Conservation (phyloP, 2,888 invertebrate genomes). For the Dexiosoma caninum region DNA sequence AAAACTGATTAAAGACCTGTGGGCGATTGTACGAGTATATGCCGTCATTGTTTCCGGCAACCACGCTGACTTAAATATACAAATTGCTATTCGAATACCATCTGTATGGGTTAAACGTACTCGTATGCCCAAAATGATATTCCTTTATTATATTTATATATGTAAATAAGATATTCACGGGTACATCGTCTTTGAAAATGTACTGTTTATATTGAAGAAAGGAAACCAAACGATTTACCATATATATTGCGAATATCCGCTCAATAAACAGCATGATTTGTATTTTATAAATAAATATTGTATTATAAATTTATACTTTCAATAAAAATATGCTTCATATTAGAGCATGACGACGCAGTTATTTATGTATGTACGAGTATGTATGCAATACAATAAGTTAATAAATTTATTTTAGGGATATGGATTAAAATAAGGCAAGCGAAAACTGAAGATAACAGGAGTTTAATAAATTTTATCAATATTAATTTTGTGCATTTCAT, state of each 20-base stretch:
- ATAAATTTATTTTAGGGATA: background rate
- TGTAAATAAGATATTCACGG: too few species aligned
- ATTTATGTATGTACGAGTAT: background rate
- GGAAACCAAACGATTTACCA: too few species aligned
- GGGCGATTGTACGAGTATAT: background rate
- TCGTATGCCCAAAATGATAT: background rate
- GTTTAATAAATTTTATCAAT: too few species aligned
- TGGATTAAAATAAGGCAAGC: background rate
- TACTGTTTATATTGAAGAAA: background rate
- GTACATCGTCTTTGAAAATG: background rate
- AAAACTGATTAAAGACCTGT: background rate
- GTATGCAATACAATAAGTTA: background rate
- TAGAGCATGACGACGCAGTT: background rate
- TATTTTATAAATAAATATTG: background rate
- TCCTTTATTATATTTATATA: background rate
- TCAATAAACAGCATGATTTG: conserved; percentile 14
- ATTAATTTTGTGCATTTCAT: too few species aligned
- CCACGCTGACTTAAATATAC: background rate
- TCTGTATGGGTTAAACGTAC: conserved; percentile 14
- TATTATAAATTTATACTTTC: background rate
- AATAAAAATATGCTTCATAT: background rate
- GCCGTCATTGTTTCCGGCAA: background rate
- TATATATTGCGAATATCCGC: conserved; percentile 12
- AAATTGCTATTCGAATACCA: background rate
- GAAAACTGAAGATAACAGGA: background rate